These are phyloP conservation scores for Ataeniobius toweri DNA, from an alignment of 2,797 vertebrate genomes.

Conservation along the genomic window DNA sequence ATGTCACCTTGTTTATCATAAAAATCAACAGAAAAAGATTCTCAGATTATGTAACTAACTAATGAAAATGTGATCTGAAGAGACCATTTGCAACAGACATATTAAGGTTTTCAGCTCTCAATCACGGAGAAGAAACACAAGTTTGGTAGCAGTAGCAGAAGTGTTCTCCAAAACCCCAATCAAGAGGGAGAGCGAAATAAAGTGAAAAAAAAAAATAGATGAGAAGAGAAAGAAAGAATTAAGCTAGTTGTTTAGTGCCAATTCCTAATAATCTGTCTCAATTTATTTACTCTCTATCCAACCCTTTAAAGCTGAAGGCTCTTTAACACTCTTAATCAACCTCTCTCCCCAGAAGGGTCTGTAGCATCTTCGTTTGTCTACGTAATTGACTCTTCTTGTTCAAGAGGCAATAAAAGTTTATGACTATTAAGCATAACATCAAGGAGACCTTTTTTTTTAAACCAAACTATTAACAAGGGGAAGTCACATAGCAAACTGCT, in stretches of 20 bases:
- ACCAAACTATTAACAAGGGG: constrained; percentile 74
- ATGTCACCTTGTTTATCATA: constrained; percentile 1
- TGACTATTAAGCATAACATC: constrained; percentile 83
- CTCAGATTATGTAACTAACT: constrained; percentile 8
- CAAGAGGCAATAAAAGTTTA: constrained; percentile 82
- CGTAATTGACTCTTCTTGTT: constrained; percentile 82
- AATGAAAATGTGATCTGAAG: not conserved
- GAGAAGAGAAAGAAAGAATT: constrained; percentile 16
- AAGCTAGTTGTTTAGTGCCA: constrained; percentile 54
- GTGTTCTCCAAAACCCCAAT: constrained; percentile 9
- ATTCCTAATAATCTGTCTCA: constrained; percentile 71
- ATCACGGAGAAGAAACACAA: constrained; percentile 6
- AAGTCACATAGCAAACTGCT: constrained; percentile 70
- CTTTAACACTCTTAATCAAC: constrained; percentile 78
- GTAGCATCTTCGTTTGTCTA: constrained; percentile 72
- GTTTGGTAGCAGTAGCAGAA: constrained; percentile 21
- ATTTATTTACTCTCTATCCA: constrained; percentile 75
- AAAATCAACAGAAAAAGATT: constrained; percentile 18
- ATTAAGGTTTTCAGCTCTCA: constrained; percentile 24
- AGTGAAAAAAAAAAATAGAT: constrained; percentile 4
- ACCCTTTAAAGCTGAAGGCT: constrained; percentile 71
- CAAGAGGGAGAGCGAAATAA: constrained; percentile 5
- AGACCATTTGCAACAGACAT: constrained; percentile 18
- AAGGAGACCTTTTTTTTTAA: constrained; percentile 58
- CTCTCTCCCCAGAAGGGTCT: constrained; percentile 65